A percentile compares a stretch with the other conserved stretches of the same genome.
phyloP scores from a whole-genome alignment of 1,140 invertebrate genomes.

The Macrotrachela quadricornifera region DNA sequence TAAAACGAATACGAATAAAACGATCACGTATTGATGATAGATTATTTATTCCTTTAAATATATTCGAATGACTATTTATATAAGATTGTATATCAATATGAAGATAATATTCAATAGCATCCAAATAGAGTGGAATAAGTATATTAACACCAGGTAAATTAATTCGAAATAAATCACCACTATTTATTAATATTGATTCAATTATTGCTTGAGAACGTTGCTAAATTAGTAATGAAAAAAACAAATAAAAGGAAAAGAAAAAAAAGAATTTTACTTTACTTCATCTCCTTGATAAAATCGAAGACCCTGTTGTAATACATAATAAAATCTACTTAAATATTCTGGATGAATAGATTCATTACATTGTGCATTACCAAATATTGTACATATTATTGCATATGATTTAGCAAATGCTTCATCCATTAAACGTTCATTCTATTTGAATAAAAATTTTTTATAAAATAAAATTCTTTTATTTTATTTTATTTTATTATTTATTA shows the following conservation, averaged over 20 bases:
- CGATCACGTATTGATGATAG: too few species aligned
- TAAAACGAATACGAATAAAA: too few species aligned
- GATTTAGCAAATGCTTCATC: conserved; percentile 53
- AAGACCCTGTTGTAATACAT: conserved; percentile 66
- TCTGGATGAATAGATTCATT: conserved; percentile 77
- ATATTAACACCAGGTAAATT: conserved; percentile 79
- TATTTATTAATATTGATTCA: conserved; percentile 16
- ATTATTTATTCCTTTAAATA: too few species aligned
- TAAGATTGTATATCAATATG: too few species aligned
- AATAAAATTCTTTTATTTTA: too few species aligned
- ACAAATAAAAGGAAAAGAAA: conserved; percentile 13
- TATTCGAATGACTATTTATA: too few species aligned
- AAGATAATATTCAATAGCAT: conserved; percentile 47
- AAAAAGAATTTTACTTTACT: background rate
- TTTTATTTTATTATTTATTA: too few species aligned
- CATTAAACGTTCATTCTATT: too few species aligned
- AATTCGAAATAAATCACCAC: conserved; percentile 49
- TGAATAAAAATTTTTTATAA: too few species aligned
- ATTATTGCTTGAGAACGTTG: too few species aligned
- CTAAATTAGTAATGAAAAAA: too few species aligned
- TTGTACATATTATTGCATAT: conserved; percentile 70
- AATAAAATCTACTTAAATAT: conserved; percentile 80
- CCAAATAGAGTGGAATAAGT: conserved; percentile 65
- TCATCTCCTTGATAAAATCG: conserved; percentile 31
- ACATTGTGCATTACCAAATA: conserved; percentile 85